A percentile compares a stretch with the other conserved stretches of the same genome.
Conservation (phyloP, 2,113 vertebrate genomes). For the Xiphophorus maculatus region DNA sequence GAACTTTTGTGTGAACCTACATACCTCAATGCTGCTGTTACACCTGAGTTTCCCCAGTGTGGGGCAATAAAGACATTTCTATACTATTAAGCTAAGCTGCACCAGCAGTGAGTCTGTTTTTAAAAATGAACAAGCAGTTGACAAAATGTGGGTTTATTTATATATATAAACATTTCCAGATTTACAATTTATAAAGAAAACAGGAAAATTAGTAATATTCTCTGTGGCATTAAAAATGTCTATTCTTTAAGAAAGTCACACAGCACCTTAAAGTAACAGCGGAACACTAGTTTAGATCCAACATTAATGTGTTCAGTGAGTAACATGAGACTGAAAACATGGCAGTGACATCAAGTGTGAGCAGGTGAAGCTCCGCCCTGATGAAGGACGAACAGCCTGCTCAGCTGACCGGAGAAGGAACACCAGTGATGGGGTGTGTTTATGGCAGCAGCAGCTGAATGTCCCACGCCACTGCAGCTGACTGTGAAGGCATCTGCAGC, state of each 20-base stretch:
- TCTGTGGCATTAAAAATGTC: conserved; percentile 21
- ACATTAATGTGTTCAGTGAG: not conserved
- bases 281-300: conserved; percentile 1
- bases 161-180: conserved; percentile 39
- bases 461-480: conserved; percentile 4
- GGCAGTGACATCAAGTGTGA: conserved; percentile 45
- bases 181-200: conserved; percentile 26
- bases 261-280: conserved; percentile 29
- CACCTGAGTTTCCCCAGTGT: too few species aligned
- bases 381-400: not conserved
- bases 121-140: conserved; percentile 22
- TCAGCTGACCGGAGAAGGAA: conserved; percentile 1
- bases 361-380: conserved; percentile 2
- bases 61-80: too few species aligned
- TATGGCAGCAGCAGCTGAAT: conserved; percentile 10
- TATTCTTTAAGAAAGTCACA: conserved; percentile 31
- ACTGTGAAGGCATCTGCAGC: conserved; percentile 22
- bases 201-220: conserved; percentile 26
- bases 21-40: too few species aligned
- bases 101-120: too few species aligned
- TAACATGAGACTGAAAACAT: conserved; percentile 13
- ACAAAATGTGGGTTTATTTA: conserved; percentile 48
- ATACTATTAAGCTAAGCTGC: too few species aligned
- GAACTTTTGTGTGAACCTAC: too few species aligned
- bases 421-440: conserved; percentile 3